Conservation (phyloP, 1,140 invertebrate species). For the Akabosia matsudoensis region DNA sequence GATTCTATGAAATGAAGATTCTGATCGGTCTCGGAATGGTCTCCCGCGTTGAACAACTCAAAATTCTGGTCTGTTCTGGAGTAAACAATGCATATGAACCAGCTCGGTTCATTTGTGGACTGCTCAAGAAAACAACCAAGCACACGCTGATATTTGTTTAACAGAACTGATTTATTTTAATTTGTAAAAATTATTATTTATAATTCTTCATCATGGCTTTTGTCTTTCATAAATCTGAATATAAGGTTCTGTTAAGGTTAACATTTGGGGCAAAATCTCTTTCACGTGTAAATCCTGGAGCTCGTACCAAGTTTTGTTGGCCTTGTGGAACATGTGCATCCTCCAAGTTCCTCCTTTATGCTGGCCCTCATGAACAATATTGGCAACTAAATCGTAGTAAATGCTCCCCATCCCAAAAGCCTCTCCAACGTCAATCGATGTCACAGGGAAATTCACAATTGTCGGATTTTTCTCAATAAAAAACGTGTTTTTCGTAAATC, state of each 20-base stretch:
- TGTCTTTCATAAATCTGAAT: slow-evolving; percentile 66
- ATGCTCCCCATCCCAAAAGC: slow-evolving; percentile 40
- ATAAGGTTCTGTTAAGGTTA: slow-evolving; percentile 97
- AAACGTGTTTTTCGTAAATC: slow-evolving; percentile 99
- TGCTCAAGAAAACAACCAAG: no score
- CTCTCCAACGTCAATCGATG: slow-evolving; percentile 95
- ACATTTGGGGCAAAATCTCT: slow-evolving; percentile 98
- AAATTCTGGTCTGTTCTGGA: no score
- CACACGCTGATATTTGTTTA: no score
- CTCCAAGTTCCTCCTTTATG: slow-evolving; percentile 91
- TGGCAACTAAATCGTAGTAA: slow-evolving; percentile 90
- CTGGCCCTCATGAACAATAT: slow-evolving; percentile 97
- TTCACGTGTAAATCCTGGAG: slow-evolving; percentile 98
- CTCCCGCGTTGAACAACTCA: no score
- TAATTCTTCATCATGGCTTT: background rate
- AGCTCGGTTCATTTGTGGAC: no score
- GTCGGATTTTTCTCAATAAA: slow-evolving; percentile 99
- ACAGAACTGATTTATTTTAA: background rate
- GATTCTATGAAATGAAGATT: no score
- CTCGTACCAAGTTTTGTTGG: slow-evolving; percentile 82
- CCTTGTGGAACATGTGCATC: slow-evolving; percentile 92
- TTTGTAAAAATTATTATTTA: background rate
- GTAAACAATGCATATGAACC: no score
- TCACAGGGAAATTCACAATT: slow-evolving; percentile 98
- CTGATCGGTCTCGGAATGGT: no score